phyloP scores from a whole-genome alignment of 2,113 vertebrate genomes.

The Centropristis striata region DNA sequence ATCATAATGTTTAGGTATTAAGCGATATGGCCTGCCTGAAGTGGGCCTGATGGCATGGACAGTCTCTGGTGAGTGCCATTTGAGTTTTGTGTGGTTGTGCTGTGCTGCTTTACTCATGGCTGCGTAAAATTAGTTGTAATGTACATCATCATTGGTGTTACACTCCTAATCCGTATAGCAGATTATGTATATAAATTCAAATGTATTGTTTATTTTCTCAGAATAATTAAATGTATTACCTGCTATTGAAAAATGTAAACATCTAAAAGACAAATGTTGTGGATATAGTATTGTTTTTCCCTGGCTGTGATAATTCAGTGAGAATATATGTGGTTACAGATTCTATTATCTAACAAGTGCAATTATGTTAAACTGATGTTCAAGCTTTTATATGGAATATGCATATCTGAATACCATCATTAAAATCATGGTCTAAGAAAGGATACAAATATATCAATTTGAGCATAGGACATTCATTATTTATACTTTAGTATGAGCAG shows the following conservation, averaged over 20 bases:
- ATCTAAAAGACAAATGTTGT: not conserved
- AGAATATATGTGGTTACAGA: not conserved
- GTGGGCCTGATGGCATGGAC: slow-evolving; percentile 23
- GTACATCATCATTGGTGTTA: not conserved
- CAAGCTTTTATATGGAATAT: not conserved
- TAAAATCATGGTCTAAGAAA: too few relatives aligned
- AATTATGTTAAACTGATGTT: not conserved
- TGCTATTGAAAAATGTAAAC: not conserved
- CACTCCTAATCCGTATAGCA: not conserved
- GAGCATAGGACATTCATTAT: not conserved
- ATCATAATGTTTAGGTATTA: slow-evolving; percentile 5
- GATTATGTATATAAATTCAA: not conserved
- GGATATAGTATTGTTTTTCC: not conserved
- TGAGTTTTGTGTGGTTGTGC: not conserved
- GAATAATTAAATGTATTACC: not conserved
- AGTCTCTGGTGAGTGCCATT: slow-evolving; percentile 62
- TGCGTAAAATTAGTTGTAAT: not conserved
- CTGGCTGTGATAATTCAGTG: not conserved
- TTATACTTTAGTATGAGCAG: not conserved
- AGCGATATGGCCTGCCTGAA: slow-evolving; percentile 1
- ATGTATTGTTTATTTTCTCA: not conserved
- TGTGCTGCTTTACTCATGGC: not conserved
- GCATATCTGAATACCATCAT: not conserved
- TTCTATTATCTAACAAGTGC: not conserved
- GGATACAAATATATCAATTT: not conserved